Evolutionary conservation across 1,140 invertebrate species (phyloP), one percentile per base, ranked within the genome.

Genomic region (Cyphomyrmex costatus): DNA sequence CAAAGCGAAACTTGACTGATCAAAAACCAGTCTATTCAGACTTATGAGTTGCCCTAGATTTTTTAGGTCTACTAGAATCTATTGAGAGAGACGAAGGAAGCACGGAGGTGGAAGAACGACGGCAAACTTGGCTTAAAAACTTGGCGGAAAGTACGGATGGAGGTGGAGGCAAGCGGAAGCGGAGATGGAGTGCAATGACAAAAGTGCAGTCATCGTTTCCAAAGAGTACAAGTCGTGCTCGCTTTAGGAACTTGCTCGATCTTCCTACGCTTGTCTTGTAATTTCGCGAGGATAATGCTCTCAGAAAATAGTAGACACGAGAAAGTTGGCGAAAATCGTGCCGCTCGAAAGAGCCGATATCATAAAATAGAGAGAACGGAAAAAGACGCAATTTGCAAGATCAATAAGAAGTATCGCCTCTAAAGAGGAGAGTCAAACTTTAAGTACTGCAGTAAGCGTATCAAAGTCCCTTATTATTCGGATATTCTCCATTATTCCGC

Each of bases 51-150:
- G 53, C 27, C 24, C 53, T 60, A 73, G 36, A 83, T 83, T 74
- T 73, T 60, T 46, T 12, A 73, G 36, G 36, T 73, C 7, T 58
- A 60, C 21, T 60, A 74, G n/a, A 14, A 49, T 83, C 79, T 33
- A 74, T 74, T 60, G 68, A 60, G 68, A 49, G 27, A 30, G 56
- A 60, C 46, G 19, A 5, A 16, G 1, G 16, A 83, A 27, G 42
- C n/a, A 46, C 30, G 14, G 36, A 46, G 33, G 16, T 85, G 33
- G 82, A 65, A 76, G 73, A 77, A 85, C 49, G 65, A 80, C 74
- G 73, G 21, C 78, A 87, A 89, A 91, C 84, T 91, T 87, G 87
- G 86, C 87, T 91, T 85, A 91, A 87, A 91, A 85, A 91, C 71
- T 89, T 77, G 61, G 56, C 27, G 27, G 42, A 79, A 83, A 76